Base-by-base conservation (phyloP, 1,140 invertebrate genomes). In the Drosophila truncata region DNA sequence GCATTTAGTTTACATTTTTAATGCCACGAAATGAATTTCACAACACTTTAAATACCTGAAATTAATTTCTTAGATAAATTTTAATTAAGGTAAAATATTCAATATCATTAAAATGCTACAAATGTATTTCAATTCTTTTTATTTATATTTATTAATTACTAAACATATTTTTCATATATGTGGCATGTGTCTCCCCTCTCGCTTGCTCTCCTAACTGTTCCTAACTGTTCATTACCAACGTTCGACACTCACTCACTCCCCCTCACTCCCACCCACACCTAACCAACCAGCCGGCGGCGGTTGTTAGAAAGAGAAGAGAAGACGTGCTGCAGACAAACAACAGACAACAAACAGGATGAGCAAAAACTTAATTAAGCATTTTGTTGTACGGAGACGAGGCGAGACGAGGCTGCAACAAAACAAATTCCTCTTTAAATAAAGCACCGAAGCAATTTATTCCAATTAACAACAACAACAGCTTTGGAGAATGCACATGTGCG, bases 351-450 rank as follows among this genome's bases (percentile, higher is more conserved):
- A 63, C 55, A 55, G 50, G 39, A 69, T 39, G 58, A 52, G 74
- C 47, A 58, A 62, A 78, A 60, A 73, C 82, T 81, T 85, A 81
- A 84, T 84, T 81, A 84, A 81, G 82, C 78, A 81, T 84, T 84
- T 84, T 81, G 65, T 69, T 85, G 35, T 39, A 61, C 62, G 64
- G 20, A 54, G 52, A 16, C 31, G 31, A 23, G 50, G 31, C 31
- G 20, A 23, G 50, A 18, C 31, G 20, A 35, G 50, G 52, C 33
- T 41, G 65, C 42, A 72, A 70, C 69, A 72, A 72, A 72, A 72
- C 69, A 60, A 59, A 72, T 72, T 70, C 70, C 67, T 59, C 63
- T 84, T 84, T 65, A 76, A 83, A 76, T 83, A 75, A 84, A 80
- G 70, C 76, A 79, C 66, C 69, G 67, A 71, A 74, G 82, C 76